phyloP scores from a whole-genome alignment of 2,113 vertebrate species.

The Archocentrus centrarchus region DNA sequence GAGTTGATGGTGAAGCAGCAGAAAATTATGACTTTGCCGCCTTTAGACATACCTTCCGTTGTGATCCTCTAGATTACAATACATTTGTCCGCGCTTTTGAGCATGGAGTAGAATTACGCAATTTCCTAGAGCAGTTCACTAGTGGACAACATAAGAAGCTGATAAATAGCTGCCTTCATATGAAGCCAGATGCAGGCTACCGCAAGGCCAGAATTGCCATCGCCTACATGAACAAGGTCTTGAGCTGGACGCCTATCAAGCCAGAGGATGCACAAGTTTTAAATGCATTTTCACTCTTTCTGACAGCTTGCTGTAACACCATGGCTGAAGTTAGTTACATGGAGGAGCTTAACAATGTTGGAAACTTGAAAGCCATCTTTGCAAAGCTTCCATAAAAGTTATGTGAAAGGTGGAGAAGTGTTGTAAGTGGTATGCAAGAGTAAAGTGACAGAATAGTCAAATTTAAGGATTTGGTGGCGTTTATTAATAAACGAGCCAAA shows the following conservation, averaged over 20 bases:
- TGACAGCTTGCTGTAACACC: too few species aligned
- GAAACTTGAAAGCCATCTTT: too few species aligned
- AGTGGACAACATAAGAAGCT: background rate
- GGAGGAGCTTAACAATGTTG: too few species aligned
- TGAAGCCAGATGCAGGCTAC: background rate
- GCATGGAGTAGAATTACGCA: background rate
- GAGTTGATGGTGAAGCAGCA: background rate
- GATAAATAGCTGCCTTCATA: too few species aligned
- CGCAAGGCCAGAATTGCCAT: background rate
- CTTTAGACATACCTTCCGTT: background rate
- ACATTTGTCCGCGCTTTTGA: background rate
- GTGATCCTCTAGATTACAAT: background rate
- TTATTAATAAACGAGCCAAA: background rate
- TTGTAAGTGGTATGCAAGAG: background rate
- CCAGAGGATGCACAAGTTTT: background rate
- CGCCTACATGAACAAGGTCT: background rate
- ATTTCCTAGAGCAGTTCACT: background rate
- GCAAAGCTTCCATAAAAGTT: too few species aligned
- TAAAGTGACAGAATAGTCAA: background rate
- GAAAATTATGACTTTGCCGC: background rate
- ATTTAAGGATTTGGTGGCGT: background rate
- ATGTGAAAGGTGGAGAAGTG: too few species aligned
- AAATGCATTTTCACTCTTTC: too few species aligned
- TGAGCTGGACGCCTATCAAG: background rate
- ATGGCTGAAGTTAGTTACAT: too few species aligned